Percentiles rank a stretch among this genome's conserved stretches.
Evolutionary conservation across 2,888 invertebrate genomes (phyloP).

Genomic region (Brenthis daphne): DNA sequence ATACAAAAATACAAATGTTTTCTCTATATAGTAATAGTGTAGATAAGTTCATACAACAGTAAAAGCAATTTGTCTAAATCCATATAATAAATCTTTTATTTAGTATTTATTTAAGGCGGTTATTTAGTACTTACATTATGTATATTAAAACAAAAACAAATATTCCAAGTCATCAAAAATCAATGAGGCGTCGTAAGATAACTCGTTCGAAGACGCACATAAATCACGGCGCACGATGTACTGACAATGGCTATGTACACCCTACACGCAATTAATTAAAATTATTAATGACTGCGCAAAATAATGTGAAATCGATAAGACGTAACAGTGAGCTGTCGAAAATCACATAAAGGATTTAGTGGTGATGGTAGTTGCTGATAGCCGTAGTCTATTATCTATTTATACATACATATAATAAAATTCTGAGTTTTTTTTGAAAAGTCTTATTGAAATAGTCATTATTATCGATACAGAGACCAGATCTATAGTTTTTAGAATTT

Average conservation of each 20-base stretch:
- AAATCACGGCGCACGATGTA: conserved; percentile 69
- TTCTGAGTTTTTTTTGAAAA: too few relatives aligned
- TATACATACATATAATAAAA: too few relatives aligned
- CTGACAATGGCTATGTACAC: conserved; percentile 58
- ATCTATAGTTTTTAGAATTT: too few relatives aligned
- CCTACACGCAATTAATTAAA: conserved; percentile 72
- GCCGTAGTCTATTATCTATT: background rate
- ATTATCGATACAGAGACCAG: too few relatives aligned
- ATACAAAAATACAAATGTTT: too few relatives aligned
- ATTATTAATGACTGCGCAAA: conserved; percentile 75
- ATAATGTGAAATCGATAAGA: conserved; percentile 74
- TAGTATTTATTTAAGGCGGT: too few relatives aligned
- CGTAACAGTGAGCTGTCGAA: background rate
- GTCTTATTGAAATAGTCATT: too few relatives aligned
- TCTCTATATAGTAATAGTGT: too few relatives aligned
- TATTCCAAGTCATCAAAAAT: conserved; percentile 65
- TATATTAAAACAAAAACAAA: conserved; percentile 39
- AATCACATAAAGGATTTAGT: background rate
- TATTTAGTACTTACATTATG: too few relatives aligned
- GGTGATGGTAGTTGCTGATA: background rate
- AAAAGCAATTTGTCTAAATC: too few relatives aligned
- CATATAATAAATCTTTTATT: too few relatives aligned
- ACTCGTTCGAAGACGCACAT: conserved; percentile 57
- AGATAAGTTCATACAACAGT: too few relatives aligned
- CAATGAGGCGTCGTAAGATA: conserved; percentile 67